phyloP scores from a whole-genome alignment of 1,140 invertebrate species.

The Hylyphantes graminicola region DNA sequence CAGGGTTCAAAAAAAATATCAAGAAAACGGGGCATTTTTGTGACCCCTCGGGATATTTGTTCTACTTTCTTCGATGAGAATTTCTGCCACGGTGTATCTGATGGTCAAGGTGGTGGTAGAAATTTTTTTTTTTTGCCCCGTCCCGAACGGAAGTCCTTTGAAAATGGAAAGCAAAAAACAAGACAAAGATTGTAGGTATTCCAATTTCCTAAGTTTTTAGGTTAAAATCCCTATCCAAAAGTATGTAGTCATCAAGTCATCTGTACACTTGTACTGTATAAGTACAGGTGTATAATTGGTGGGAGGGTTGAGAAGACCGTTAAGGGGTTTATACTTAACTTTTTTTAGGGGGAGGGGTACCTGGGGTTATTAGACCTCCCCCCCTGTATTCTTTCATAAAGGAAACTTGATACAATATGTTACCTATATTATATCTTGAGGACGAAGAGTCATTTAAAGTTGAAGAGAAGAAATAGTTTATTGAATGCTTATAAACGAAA shows the following conservation, averaged over 20 bases:
- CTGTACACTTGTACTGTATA: too few relatives aligned
- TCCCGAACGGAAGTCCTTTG: slow-evolving; percentile 47
- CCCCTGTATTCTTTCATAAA: too few relatives aligned
- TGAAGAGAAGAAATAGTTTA: too few relatives aligned
- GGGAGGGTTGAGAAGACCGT: not conserved
- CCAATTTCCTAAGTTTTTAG: not conserved
- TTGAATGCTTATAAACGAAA: too few relatives aligned
- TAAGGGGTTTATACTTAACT: too few relatives aligned
- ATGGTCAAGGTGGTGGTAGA: slow-evolving; percentile 56
- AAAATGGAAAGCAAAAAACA: slow-evolving; percentile 38
- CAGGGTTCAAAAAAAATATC: slow-evolving; percentile 51
- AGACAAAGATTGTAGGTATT: slow-evolving; percentile 5
- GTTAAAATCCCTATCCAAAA: slow-evolving; percentile 8
- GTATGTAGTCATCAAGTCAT: slow-evolving; percentile 13
- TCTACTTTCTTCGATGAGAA: slow-evolving; percentile 60
- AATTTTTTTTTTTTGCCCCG: slow-evolving; percentile 29
- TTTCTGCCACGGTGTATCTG: slow-evolving; percentile 40
- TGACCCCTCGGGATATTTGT: slow-evolving; percentile 57
- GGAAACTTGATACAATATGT: too few relatives aligned
- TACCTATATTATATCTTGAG: too few relatives aligned
- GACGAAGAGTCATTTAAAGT: too few relatives aligned
- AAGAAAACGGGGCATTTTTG: slow-evolving; percentile 51
- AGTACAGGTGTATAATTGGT: too few relatives aligned
- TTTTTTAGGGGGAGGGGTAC: too few relatives aligned
- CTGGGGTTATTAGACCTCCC: too few relatives aligned